These are phyloP conservation scores for Pocillopora grandis DNA, from an alignment of 92 coral and sea anemone species.

Conservation along the genomic window DNA sequence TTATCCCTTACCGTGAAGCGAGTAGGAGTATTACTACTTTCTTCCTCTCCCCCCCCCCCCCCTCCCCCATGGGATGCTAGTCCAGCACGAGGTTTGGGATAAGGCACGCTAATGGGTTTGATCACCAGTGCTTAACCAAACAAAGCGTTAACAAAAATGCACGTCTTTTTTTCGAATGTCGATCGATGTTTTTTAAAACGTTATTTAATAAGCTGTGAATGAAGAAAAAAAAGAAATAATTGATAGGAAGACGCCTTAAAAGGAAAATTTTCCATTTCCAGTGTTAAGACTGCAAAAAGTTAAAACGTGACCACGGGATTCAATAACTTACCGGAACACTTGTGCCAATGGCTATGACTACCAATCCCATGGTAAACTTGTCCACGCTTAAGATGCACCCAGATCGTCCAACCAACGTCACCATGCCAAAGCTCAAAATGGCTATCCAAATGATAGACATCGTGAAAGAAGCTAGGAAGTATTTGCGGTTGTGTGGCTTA, in stretches of 20 bases:
- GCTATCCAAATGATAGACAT: slow-evolving; percentile 98
- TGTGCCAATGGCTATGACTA: slow-evolving; percentile 97
- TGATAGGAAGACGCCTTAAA: neutral
- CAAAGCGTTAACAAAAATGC: too few relatives aligned
- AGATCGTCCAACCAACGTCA: slow-evolving; percentile 93
- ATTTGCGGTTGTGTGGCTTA: slow-evolving; percentile 91
- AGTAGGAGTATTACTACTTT: too few relatives aligned
- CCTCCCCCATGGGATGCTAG: too few relatives aligned
- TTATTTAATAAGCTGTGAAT: too few relatives aligned
- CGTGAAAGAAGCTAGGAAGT: slow-evolving; percentile 82
- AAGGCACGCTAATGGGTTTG: too few relatives aligned
- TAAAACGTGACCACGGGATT: neutral
- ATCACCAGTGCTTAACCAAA: too few relatives aligned
- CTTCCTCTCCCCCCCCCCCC: too few relatives aligned
- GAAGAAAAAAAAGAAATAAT: too few relatives aligned
- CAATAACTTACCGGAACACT: slow-evolving; percentile 91
- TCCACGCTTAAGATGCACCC: slow-evolving; percentile 96
- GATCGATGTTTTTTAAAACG: too few relatives aligned
- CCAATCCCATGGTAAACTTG: slow-evolving; percentile 99
- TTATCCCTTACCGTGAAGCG: too few relatives aligned
- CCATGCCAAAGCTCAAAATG: slow-evolving; percentile 96
- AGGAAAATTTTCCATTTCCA: neutral
- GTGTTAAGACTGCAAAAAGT: neutral
- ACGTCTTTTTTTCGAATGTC: too few relatives aligned
- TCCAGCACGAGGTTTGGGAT: too few relatives aligned